These are phyloP conservation scores for Actenoides hombroni DNA, from an alignment of 2,113 vertebrate genomes.

Conservation along the genomic window DNA sequence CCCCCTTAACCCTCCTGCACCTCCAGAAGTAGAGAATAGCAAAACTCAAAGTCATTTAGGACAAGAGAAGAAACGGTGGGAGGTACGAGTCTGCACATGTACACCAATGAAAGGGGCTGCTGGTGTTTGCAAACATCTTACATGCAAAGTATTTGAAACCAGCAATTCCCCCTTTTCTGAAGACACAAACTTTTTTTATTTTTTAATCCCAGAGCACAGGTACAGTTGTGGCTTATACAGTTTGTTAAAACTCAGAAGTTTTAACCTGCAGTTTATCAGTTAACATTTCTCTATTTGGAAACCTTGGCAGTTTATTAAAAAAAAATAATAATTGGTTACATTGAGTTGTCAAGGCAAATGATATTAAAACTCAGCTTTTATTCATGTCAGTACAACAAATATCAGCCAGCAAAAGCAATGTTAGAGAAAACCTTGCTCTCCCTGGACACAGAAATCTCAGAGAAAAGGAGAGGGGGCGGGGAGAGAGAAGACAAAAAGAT, in stretches of 20 bases:
- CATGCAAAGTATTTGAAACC: not conserved
- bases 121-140: not conserved
- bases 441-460: not conserved
- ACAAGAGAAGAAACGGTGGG: not conserved
- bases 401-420: not conserved
- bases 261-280: not conserved
- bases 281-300: not conserved
- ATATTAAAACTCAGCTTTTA: not conserved
- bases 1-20: not conserved
- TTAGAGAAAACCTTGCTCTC: not conserved
- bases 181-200: not conserved
- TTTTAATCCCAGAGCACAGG: not conserved
- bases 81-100: not conserved
- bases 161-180: not conserved
- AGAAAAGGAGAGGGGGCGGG: fast-evolving
- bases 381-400: not conserved
- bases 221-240: not conserved
- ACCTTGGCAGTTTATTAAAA: not conserved
- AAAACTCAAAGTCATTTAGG: not conserved
- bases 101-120: not conserved
- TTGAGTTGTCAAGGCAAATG: not conserved
- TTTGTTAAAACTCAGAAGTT: not conserved
- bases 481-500: not conserved
- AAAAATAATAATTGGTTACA: not conserved
- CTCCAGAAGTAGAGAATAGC: not conserved